Conservation (phyloP, 2,113 vertebrate species). For the Machaerirhynchus nigripectus region DNA sequence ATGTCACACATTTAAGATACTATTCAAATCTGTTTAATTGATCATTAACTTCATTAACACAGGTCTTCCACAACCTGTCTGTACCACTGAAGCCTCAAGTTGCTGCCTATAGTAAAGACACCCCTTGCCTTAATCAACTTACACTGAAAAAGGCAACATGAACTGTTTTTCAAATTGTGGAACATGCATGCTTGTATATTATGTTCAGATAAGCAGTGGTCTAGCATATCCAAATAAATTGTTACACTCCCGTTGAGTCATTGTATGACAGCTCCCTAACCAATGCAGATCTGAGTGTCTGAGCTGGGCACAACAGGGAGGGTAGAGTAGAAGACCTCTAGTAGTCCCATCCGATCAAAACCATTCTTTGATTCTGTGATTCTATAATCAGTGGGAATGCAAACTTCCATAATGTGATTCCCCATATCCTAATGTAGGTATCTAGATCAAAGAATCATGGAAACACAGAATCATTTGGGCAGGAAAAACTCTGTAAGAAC, state of each 20-base stretch:
- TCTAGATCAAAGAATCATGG: background rate
- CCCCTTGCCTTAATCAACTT: background rate
- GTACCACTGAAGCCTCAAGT: background rate
- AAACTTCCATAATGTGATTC: background rate
- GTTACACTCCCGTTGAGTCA: accelerated
- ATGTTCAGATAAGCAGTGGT: background rate
- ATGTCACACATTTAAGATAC: background rate
- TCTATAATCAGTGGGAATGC: background rate
- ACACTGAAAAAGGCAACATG: accelerated
- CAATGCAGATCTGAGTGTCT: background rate
- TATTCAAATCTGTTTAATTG: background rate
- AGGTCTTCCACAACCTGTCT: background rate
- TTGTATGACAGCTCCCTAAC: background rate
- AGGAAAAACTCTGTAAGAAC: background rate
- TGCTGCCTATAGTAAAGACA: background rate
- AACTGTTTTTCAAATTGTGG: background rate
- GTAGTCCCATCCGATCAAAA: background rate
- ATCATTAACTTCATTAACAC: background rate
- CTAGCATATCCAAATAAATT: background rate
- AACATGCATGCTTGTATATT: background rate
- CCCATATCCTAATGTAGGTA: accelerated
- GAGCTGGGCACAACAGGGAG: background rate
- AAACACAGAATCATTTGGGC: background rate
- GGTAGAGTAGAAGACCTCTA: no score
- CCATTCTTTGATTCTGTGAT: background rate